These are phyloP conservation scores for Acanthosepion lycidas DNA, from an alignment of 2,888 invertebrate genomes.

Conservation along the genomic window DNA sequence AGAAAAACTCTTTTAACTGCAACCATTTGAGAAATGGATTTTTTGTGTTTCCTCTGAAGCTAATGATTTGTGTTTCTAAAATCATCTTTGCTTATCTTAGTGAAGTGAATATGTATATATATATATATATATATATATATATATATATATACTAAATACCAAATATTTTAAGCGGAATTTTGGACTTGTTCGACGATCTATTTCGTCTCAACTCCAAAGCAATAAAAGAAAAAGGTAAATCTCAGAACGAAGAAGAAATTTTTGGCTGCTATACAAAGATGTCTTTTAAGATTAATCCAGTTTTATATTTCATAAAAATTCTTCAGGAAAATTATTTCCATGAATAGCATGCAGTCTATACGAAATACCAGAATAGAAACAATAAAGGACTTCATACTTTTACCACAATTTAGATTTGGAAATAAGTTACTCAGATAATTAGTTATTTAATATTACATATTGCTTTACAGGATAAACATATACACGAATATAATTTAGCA, in stretches of 20 bases:
- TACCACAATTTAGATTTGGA: too few relatives aligned
- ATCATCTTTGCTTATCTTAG: neutral
- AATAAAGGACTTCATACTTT: too few relatives aligned
- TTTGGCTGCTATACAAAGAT: neutral
- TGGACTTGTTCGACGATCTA: neutral
- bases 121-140: too few relatives aligned
- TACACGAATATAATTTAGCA: too few relatives aligned
- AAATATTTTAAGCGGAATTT: neutral
- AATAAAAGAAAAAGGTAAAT: too few relatives aligned
- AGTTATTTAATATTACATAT: too few relatives aligned
- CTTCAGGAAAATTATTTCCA: neutral
- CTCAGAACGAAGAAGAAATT: neutral
- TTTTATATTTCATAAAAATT: slow-evolving; percentile 6
- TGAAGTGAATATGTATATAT: neutral
- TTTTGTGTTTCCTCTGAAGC: neutral
- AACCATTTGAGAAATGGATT: neutral
- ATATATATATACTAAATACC: neutral
- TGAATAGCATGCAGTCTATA: neutral
- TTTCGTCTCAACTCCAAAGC: neutral
- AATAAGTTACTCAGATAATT: too few relatives aligned
- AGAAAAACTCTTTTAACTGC: too few relatives aligned
- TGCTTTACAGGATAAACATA: too few relatives aligned
- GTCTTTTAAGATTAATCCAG: neutral
- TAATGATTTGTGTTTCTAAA: neutral
- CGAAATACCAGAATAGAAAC: neutral